Conservation (phyloP, 2,797 vertebrate genomes). For the Remorina albescens region DNA sequence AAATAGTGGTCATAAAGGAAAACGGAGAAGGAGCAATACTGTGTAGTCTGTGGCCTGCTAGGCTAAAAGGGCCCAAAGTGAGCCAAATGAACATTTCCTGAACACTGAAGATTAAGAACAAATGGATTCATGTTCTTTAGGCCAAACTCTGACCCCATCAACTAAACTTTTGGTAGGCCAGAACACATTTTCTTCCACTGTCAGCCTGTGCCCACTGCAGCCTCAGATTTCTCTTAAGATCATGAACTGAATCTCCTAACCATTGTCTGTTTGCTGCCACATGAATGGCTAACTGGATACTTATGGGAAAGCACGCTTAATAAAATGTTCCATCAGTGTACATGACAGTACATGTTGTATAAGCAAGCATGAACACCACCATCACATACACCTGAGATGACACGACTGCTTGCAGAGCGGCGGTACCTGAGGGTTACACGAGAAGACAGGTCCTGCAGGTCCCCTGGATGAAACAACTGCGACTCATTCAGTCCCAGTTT, state of each 20-base stretch:
- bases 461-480: slow-evolving; percentile 96
- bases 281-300: background rate
- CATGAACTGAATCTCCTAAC: no score
- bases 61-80: background rate
- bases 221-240: background rate
- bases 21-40: background rate
- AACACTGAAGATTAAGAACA: background rate
- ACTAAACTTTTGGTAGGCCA: no score
- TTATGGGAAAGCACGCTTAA: background rate
- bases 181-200: background rate
- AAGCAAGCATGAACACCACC: background rate
- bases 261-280: background rate
- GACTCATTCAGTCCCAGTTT: slow-evolving; percentile 86
- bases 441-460: slow-evolving; percentile 96
- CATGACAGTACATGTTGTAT: background rate
- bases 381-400: background rate
- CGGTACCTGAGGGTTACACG: slow-evolving; percentile 94
- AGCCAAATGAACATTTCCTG: background rate
- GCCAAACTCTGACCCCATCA: background rate
- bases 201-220: background rate
- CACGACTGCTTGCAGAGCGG: background rate
- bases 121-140: background rate
- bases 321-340: background rate
- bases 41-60: no score
- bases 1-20: background rate